A percentile compares a stretch with the other conserved stretches of the same genome.
Conservation (phyloP, 2,888 invertebrate genomes). For the Apamea monoglypha region DNA sequence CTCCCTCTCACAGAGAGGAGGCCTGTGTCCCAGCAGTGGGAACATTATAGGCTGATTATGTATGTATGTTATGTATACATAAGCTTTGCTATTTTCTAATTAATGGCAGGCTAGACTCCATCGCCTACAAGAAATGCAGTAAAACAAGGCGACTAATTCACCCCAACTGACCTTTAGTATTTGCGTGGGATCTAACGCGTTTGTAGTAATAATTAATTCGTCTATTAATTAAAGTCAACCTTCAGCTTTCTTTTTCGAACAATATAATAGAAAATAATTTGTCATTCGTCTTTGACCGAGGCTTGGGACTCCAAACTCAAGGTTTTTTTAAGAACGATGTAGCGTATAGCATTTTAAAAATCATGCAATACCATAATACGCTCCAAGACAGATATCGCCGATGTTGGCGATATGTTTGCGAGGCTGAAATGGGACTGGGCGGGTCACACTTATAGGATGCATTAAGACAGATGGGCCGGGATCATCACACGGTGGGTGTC, state of each 20-base stretch:
- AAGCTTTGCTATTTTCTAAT: not conserved
- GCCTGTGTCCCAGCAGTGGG: too few relatives aligned
- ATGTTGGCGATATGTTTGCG: too few relatives aligned
- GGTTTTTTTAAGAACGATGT: not conserved
- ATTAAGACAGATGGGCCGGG: too few relatives aligned
- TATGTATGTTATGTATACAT: too few relatives aligned
- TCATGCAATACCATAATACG: too few relatives aligned
- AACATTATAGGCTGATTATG: too few relatives aligned
- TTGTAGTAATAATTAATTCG: not conserved
- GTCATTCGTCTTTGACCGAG: not conserved
- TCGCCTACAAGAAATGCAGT: slow-evolving; percentile 15
- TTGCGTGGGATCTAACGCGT: not conserved
- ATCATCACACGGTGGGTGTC: too few relatives aligned
- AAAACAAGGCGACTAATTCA: slow-evolving; percentile 11
- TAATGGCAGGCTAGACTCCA: not conserved
- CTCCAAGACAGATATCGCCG: too few relatives aligned
- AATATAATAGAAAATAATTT: not conserved
- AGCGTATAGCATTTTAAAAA: too few relatives aligned
- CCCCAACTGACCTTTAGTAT: not conserved
- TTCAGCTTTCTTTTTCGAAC: not conserved
- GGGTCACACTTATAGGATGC: too few relatives aligned
- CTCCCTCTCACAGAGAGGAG: too few relatives aligned
- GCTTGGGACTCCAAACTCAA: not conserved
- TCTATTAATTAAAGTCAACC: slow-evolving; percentile 2
- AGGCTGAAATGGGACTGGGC: too few relatives aligned